Evolutionary conservation across 2,797 vertebrate species (phyloP), one percentile per base, ranked within the genome.

Genomic region (Coracias cyanogaster): DNA sequence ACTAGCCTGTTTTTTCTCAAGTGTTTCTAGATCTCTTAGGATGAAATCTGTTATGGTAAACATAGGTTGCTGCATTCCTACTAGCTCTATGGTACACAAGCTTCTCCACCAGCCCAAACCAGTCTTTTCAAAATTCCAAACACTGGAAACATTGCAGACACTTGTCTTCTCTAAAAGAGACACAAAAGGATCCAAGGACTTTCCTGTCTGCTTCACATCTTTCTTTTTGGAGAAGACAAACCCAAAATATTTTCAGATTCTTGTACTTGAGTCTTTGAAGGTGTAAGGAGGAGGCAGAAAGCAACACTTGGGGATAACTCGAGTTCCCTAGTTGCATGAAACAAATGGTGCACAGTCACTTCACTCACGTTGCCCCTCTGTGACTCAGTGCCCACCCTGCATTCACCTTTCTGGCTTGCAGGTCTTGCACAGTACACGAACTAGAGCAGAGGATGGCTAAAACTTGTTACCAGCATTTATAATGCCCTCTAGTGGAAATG

Each of bases 401-500:
- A 14, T 3, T 48, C 55, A 25, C 61, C 51, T 10, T n/a, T 35
- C 49, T 37, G 57, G 31, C 20, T 5, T 33, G n/a, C 21, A 66
- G 15, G 14, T 39, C 25, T 86, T 33, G 7, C 45, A 49, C 3
- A 9, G 15, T 4, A 5, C 20, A 4, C 1, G 9, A 3, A 3
- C 6, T 17, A 25, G 26, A 41, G n/a, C 43, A 66, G 17, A 55
- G 55, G 24, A 37, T n/a, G 28, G 18, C 7, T 39, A 62, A 48
- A 89, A 58, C 11, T 4, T 48, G 31, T 60, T n/a, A 21, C 16
- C 25, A 24, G 26, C 35, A 66, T 87, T 67, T 4, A 77, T 12
- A 80, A 95, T 78, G 48, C 48, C 58, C 58, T 58, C 81, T 77
- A 73, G 28, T 74, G 82, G 57, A 92, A 94, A 82, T 39, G 81